Conservation (phyloP, 2,797 vertebrate genomes). For the Salarias fasciatus region DNA sequence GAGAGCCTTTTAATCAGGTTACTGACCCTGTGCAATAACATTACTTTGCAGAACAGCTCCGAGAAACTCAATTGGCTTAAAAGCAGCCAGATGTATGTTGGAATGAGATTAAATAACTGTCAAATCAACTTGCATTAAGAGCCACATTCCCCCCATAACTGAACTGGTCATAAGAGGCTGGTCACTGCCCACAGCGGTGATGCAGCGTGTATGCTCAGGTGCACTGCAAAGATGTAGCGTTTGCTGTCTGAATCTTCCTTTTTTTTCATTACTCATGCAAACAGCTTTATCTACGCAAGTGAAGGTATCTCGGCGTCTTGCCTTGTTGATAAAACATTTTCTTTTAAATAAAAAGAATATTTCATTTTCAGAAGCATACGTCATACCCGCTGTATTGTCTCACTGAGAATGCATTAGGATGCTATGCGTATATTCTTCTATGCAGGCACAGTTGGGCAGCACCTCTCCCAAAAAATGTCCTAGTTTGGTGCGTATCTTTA, state of each 20-base stretch:
- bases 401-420: no score
- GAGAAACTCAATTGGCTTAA: conserved; percentile 63
- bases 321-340: conserved; percentile 33
- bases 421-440: no score
- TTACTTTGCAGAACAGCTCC: conserved; percentile 47
- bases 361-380: conserved; percentile 24
- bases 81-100: conserved; percentile 49
- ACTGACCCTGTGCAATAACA: conserved; percentile 31
- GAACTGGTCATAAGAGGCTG: conserved; percentile 35
- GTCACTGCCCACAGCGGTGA: conserved; percentile 29
- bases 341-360: conserved; percentile 39
- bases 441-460: no score
- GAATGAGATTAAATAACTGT: conserved; percentile 58
- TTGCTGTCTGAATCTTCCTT: conserved; percentile 22
- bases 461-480: no score
- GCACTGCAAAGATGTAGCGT: conserved; percentile 27
- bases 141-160: conserved; percentile 11
- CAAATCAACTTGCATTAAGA: conserved; percentile 32
- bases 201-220: neutral
- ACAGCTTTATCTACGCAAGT: conserved; percentile 33
- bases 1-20: conserved; percentile 64
- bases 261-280: conserved; percentile 41
- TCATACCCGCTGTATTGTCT: conserved; percentile 14
- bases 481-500: neutral
- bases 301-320: conserved; percentile 13